Evolutionary conservation across 2,888 invertebrate genomes (phyloP), one percentile per base, ranked within the genome.

Genomic region (Hirtodrosophila alboralis): DNA sequence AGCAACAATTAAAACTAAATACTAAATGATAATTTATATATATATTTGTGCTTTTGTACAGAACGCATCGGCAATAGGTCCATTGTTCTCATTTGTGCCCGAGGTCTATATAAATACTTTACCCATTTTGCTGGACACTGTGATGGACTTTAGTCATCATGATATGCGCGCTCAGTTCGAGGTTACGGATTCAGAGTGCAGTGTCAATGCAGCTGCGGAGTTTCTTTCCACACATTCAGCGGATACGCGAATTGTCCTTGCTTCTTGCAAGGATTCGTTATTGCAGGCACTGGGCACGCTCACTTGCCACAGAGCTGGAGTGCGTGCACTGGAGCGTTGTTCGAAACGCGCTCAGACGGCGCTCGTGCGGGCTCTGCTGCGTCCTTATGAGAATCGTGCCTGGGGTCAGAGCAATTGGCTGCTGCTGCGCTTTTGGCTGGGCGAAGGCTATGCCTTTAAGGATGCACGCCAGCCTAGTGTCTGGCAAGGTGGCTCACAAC

Each of bases 401-500:
- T 93, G 95, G 95, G 96, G 95, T 10, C 96, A 96, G 84, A 95
- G 95, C 43, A 96, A 96, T 91, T 96, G 96, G 95, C 93, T 96
- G 63, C 91, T 96, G 30, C 93, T 96, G 12, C 91, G 96, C 45
- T 95, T 96, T 86, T 96, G 96, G 96, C 94, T 96, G 85, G 96
- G 96, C 0, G 92, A 94, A 67, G 96, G 96, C 0, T 96, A 95
- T 88, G 96, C 95, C 0, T 96, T 95, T 89, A 92, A 95, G 8
- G 93, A 93, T 91, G 57, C 93, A 86, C 87, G 93, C 85, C 92
- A 92, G 90, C 59, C 93, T 79, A 88, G 89, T 90, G 60, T 93
- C 88, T 88, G 92, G 92, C 87, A 93, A 86, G 93, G 93, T 69
- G 90, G 88, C 3, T 88, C 88, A 41, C 73, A 80, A 27, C 87